These are phyloP conservation scores for Dendroctonus ponderosae DNA, from an alignment of 1,140 invertebrate genomes.

Conservation along the genomic window DNA sequence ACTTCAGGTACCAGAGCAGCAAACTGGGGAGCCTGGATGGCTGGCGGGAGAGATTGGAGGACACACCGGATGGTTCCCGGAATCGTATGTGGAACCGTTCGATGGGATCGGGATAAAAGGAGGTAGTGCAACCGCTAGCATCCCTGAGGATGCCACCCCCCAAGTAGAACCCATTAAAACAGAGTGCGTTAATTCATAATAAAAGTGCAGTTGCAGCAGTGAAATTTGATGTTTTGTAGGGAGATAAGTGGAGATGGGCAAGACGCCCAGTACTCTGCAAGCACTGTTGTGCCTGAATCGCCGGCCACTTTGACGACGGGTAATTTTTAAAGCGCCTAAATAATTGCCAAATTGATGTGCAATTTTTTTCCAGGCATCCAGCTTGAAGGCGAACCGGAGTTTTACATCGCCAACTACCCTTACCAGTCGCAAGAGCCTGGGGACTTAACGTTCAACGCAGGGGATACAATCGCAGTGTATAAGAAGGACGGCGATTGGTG, in stretches of 20 bases:
- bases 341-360: no score
- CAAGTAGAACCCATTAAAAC: no score
- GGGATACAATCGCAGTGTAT: constrained; percentile 83
- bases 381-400: constrained; percentile 60
- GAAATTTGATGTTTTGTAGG: no score
- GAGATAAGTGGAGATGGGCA: no score
- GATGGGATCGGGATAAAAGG: constrained; percentile 50
- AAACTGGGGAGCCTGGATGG: constrained; percentile 96
- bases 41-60: constrained; percentile 86
- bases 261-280: no score
- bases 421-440: constrained; percentile 85
- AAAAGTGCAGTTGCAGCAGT: no score
- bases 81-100: constrained; percentile 90
- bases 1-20: constrained; percentile 73
- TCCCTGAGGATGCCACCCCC: no score
- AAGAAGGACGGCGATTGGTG: constrained; percentile 97
- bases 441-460: constrained; percentile 88
- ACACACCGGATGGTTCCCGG: constrained; percentile 95
- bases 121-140: no score
- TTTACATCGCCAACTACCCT: constrained; percentile 81
- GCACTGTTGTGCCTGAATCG: no score
- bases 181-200: no score
- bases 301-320: no score
- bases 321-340: no score
- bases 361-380: constrained; percentile 1